These are phyloP conservation scores for Paramormyrops kingsleyae DNA, from an alignment of 2,113 vertebrate genomes.

Conservation along the genomic window DNA sequence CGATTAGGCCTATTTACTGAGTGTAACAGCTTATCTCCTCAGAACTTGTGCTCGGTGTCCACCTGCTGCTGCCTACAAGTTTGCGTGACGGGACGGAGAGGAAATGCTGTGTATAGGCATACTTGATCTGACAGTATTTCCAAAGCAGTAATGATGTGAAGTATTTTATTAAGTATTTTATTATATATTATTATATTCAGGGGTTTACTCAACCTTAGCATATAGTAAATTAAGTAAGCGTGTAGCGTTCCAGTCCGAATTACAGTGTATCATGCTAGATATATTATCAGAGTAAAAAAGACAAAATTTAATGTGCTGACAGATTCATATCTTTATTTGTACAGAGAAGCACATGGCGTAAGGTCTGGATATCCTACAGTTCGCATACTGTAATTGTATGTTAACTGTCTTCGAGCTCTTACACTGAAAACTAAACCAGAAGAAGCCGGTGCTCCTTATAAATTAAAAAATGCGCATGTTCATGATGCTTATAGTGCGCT, in stretches of 20 bases:
- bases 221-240: not conserved
- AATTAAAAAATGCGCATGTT: not conserved
- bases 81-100: not conserved
- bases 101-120: not conserved
- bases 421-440: not conserved
- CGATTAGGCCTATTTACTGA: not conserved
- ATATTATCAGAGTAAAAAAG: not conserved
- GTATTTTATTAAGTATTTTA: not conserved
- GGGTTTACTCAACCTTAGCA: not conserved
- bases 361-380: not conserved
- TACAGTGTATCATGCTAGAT: not conserved
- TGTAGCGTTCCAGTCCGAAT: not conserved
- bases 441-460: not conserved
- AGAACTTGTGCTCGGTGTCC: not conserved
- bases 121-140: not conserved
- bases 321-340: not conserved
- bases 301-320: not conserved
- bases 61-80: not conserved
- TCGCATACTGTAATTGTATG: not conserved
- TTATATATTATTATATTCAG: not conserved
- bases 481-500: not conserved
- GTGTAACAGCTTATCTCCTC: not conserved
- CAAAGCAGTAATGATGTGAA: not conserved
- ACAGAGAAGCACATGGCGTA: not conserved
- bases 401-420: not conserved